Base-by-base conservation (phyloP, 2,888 invertebrate species). In the Leucophora obtusa region DNA sequence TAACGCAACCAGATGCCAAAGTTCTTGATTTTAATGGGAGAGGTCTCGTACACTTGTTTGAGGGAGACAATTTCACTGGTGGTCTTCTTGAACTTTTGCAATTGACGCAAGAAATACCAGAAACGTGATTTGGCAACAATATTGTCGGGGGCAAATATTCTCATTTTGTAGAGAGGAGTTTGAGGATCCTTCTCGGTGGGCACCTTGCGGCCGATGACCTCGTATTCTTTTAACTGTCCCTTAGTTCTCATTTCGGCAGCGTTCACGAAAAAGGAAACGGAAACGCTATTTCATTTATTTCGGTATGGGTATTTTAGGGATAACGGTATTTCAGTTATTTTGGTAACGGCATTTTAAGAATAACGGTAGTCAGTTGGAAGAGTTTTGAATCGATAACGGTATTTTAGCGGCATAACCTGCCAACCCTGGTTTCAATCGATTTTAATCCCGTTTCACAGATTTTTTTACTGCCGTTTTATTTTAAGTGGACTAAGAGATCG, bases 1-100 rank as follows among this genome's bases (percentile, higher is more conserved):
- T 99, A 99, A 86, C 99, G 95, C 90, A 99, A 92, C 99, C 99
- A 99, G 89, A 99, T 97, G 83, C 99, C 99, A 89, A 97, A 99
- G 92, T 99, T 99, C 94, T 99, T 99, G 86, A 99, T 97, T 90
- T 96, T 96, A 43, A 95, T 92, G 6, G 99, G 98, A 62, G 96
- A 95, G 89, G 95, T 97, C 89, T 99, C 99, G 85, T 96, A 94
- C 83, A 99, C 95, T 92, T 94, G 92, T 91, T 94, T 96, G 58
- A 97, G 92, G n/a, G 95, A 95, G 33, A 99, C 97, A 89, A 99
- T 98, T 93, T 99, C 99, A 86, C 99, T 99, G 85, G 97, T 97
- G 65, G 97, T 96, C 92, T 99, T 99, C 93, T 99, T 99, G 92
- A 99, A 97, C 92, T 99, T 99, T 90, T 97, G 97, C 89, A 99